Base-by-base conservation (phyloP, 2,888 invertebrate species). In the Chloromyia formosa region DNA sequence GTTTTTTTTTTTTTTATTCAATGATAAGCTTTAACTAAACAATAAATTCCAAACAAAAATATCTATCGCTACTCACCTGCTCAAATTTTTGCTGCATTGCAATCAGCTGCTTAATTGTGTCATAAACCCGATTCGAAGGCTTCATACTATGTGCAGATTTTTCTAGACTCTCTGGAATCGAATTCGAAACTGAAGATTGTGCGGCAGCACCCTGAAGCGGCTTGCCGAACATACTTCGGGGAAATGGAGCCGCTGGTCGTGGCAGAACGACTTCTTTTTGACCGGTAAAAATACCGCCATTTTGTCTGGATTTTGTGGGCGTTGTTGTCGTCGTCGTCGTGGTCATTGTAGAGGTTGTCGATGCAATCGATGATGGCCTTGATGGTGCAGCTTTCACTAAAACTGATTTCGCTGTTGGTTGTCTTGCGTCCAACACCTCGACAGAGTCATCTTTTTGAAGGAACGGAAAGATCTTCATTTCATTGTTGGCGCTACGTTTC, bases 251-350 rank as follows among this genome's bases (percentile, higher is more conserved):
- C 2, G 88, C 87, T 4, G 91, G 91, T 77, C 90, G 85, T 75
- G 89, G 88, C 80, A 91, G 83, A 12, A 90, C 89, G 64, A 90
- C 87, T 83, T 92, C 91, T 79, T 90, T 90, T 80, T 92, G 90
- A 0, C 90, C 91, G 22, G 79, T 79, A 74, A 74, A 9, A 58
- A 75, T 74, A 1, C 89, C 88, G 56, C 89, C 87, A 82, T 90
- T 90, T 78, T 90, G 89, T 1, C 71, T 58, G 9, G 23, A 23
- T 27, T 54, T 79, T 90, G 89, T 3, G 89, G 90, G 27, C 78
- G 79, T 76, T 71, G 66, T 75, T 49, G 53, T 27, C 40, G 76
- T 7, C 22, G 53, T 66, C 49, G 72, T 68, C 62, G 74, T 72
- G n/a, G 75, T 40, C 20, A 66, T 20, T 16, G 49, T 20, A 27